Evolutionary conservation across 2,797 vertebrate genomes (phyloP).

Genomic region (Siniperca scherzeri): DNA sequence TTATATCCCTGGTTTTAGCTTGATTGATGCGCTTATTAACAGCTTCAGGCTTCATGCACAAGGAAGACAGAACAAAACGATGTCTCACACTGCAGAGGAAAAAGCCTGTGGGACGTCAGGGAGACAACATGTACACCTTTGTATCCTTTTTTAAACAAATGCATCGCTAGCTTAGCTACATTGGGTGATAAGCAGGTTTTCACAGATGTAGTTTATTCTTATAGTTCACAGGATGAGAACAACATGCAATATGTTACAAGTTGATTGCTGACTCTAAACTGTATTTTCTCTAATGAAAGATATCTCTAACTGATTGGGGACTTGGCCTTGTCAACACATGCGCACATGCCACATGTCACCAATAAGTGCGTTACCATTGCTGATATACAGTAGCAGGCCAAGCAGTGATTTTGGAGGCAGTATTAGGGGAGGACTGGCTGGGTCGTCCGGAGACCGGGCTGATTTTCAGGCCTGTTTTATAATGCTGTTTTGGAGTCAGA

Average conservation of each 20-base stretch:
- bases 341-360: neutral
- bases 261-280: slow-evolving; percentile 13
- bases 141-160: neutral
- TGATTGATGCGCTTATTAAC: slow-evolving; percentile 68
- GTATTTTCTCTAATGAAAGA: slow-evolving; percentile 24
- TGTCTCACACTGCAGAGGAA: slow-evolving; percentile 6
- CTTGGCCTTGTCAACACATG: neutral
- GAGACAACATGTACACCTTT: neutral
- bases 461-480: slow-evolving; percentile 53
- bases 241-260: neutral
- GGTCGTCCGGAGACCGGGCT: slow-evolving; percentile 25
- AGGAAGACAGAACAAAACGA: slow-evolving; percentile 15
- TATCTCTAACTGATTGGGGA: slow-evolving; percentile 2
- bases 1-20: slow-evolving; percentile 60
- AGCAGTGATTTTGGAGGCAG: slow-evolving; percentile 26
- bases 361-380: neutral
- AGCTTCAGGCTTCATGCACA: slow-evolving; percentile 47
- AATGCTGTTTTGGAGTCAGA: slow-evolving; percentile 61
- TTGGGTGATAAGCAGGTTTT: slow-evolving; percentile 1
- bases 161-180: neutral
- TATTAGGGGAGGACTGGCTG: neutral
- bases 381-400: neutral
- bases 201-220: neutral
- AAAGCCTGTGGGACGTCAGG: slow-evolving; percentile 3
- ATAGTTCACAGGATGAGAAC: neutral